Base-by-base conservation (phyloP, 2,113 vertebrate species). In the Gila orcuttii region DNA sequence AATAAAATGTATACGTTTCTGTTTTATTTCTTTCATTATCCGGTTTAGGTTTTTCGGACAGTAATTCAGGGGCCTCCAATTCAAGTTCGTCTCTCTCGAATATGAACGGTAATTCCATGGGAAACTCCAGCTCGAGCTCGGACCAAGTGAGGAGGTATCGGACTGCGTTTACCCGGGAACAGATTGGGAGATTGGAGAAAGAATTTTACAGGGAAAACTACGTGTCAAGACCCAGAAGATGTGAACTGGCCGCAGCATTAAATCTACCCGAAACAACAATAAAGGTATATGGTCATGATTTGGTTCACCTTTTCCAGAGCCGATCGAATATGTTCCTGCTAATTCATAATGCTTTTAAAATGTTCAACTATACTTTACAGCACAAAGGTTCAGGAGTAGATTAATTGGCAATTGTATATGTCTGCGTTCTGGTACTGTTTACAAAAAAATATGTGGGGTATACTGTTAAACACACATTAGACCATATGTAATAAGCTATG, bases 231-330 rank as follows among this genome's bases (percentile, higher is more conserved):
- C 98, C 98, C 25, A 94, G 98, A 88, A 96, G 98, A 90, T 99
- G 98, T 90, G 98, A 99, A 93, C 89, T 99, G 91, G 98, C 98
- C 19, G 98, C 98, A 0, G 96, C 98, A 59, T 94, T 99, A 86
- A 99, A 99, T 88, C 95, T 99, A 59, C 98, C 98, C 3, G 98
- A 99, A 93, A 99, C 98, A 79, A 99, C 97, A 55, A 99, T 99
- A 90, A 99, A 99, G 98, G 98, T 99, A 94, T 57, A 9, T 36
- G 50, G 45, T 39, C 5, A 42, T 79, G 19, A 76, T 50, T 23
- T 36, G 17, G 2, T 68, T 84, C 77, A 21, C 21, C 50, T 7
- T 6, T 77, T 21, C n/a, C 45, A 33, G 4, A 31, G 17, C 12
- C 25, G 12, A 79, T 28, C 13, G 1, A 73, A 50, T 47, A 52